Percentiles rank a stretch among this genome's conserved stretches.
Conservation (phyloP, 23 tunicate species). For the Trididemnum nubilum region DNA sequence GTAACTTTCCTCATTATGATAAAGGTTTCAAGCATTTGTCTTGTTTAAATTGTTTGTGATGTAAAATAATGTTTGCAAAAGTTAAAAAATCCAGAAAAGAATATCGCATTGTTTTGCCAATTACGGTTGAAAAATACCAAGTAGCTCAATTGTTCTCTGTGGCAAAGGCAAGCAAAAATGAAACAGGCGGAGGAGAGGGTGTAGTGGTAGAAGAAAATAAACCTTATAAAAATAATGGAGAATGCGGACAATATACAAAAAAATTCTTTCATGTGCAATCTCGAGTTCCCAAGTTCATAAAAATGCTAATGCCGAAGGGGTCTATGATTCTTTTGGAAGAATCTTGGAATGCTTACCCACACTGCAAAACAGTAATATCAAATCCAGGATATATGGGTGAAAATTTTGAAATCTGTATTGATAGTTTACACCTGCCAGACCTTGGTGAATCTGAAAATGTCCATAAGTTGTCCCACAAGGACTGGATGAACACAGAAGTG, state of each 20-base stretch:
- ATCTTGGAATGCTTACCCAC: conserved; percentile 82
- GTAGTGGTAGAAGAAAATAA: conserved; percentile 51
- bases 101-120: conserved; percentile 55
- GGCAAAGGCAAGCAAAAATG: conserved; percentile 81
- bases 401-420: conserved; percentile 32
- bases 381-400: conserved; percentile 67
- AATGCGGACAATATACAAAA: conserved; percentile 59
- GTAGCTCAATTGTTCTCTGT: conserved; percentile 62
- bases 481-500: conserved; percentile 26
- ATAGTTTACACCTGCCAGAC: conserved; percentile 44
- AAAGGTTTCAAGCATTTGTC: no score
- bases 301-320: conserved; percentile 45
- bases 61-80: no score
- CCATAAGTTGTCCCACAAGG: conserved; percentile 30
- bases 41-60: no score
- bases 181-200: conserved; percentile 93
- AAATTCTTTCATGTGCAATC: conserved; percentile 60
- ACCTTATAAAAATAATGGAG: conserved; percentile 55
- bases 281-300: conserved; percentile 44
- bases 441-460: conserved; percentile 56
- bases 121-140: conserved; percentile 69
- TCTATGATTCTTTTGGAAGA: conserved; percentile 39
- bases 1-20: no score
- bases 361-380: conserved; percentile 72
- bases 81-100: conserved; percentile 53